Evolutionary conservation across 1,140 invertebrate species (phyloP).

Genomic region (Globodera rostochiensis): DNA sequence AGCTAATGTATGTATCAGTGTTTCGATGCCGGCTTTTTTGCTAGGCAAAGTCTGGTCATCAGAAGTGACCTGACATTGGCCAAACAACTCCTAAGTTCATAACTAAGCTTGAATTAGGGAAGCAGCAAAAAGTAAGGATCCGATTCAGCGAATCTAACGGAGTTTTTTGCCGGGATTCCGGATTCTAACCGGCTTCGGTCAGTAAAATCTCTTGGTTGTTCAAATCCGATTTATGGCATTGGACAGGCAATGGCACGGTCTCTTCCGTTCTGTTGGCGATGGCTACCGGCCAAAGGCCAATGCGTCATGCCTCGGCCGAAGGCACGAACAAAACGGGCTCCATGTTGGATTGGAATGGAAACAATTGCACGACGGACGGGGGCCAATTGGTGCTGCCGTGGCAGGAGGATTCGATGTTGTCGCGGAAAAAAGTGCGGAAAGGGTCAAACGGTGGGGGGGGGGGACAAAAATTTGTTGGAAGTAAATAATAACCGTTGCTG

Average conservation of each 20-base stretch:
- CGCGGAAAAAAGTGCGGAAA: background rate
- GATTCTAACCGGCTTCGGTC: too few species aligned
- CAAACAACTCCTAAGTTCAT: too few species aligned
- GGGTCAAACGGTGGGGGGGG: background rate
- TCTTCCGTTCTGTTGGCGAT: conserved; percentile 25
- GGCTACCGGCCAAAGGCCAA: conserved; percentile 16
- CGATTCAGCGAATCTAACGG: too few species aligned
- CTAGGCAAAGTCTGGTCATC: too few species aligned
- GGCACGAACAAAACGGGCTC: background rate
- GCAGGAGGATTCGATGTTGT: background rate
- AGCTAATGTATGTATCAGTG: too few species aligned
- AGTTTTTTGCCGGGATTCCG: too few species aligned
- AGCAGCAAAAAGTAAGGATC: too few species aligned
- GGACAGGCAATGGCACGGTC: background rate
- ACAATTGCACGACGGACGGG: background rate
- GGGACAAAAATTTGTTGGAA: too few species aligned
- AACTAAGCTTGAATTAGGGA: too few species aligned
- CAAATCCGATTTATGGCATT: background rate
- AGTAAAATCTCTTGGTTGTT: background rate
- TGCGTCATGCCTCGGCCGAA: background rate
- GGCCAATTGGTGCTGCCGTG: background rate
- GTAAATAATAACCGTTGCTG: too few species aligned
- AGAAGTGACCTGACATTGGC: too few species aligned
- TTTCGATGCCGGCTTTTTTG: too few species aligned
- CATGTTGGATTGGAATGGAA: conserved; percentile 10